phyloP scores from a whole-genome alignment of 2,888 invertebrate species.

The Agonopterix heracliana region DNA sequence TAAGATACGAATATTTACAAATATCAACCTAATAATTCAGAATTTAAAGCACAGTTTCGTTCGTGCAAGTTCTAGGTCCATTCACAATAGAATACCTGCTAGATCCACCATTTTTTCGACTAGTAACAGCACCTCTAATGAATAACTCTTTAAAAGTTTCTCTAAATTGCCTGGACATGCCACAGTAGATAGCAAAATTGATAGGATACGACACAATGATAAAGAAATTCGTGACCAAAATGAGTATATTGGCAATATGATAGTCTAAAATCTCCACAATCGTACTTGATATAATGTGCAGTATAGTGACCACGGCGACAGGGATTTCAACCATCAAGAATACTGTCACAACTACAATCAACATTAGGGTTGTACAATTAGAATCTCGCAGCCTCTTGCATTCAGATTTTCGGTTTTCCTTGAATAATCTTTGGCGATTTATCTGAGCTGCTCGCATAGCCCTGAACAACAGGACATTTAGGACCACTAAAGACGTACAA shows the following conservation, averaged over 20 bases:
- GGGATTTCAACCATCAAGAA: conserved; percentile 90
- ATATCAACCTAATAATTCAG: neutral
- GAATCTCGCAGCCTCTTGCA: conserved; percentile 86
- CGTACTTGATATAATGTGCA: conserved; percentile 88
- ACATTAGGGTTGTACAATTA: conserved; percentile 91
- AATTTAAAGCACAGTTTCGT: conserved; percentile 85
- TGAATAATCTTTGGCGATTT: conserved; percentile 84
- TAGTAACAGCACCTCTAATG: conserved; percentile 77
- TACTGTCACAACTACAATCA: conserved; percentile 90
- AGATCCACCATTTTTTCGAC: conserved; percentile 81
- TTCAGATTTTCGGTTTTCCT: conserved; percentile 85
- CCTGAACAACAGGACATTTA: conserved; percentile 90
- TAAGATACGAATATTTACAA: conserved; percentile 12
- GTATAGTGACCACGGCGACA: conserved; percentile 86
- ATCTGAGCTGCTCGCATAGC: conserved; percentile 91
- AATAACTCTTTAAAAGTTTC: conserved; percentile 94
- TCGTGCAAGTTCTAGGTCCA: conserved; percentile 88
- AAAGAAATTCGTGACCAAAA: conserved; percentile 92
- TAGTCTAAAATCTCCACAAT: conserved; percentile 85
- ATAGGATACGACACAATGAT: conserved; percentile 94
- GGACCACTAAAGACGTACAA: conserved; percentile 89
- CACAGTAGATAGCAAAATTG: conserved; percentile 96
- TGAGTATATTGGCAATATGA: conserved; percentile 84
- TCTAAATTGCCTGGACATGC: conserved; percentile 95
- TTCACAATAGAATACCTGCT: conserved; percentile 88